Evolutionary conservation across 2,888 invertebrate species (phyloP), one percentile per base, ranked within the genome.

Genomic region (Meiosimyza decipiens): DNA sequence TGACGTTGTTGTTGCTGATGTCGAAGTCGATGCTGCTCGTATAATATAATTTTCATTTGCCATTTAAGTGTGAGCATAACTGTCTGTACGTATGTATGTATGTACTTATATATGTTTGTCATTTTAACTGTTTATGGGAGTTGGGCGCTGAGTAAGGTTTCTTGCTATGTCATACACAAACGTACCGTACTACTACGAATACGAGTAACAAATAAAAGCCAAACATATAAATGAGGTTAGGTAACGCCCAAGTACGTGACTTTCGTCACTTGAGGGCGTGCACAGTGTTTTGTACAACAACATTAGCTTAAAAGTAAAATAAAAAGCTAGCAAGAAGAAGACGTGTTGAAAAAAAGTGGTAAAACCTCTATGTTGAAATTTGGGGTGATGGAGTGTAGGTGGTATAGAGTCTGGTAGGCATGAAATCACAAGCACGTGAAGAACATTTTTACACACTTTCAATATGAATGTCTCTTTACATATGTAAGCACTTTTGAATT

Each of bases 201-300:
- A 16, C 69, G 13, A 62, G 62, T n/a, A 71, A 18, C 55, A 63
- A 67, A 67, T 66, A 67, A 15, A 67, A 67, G 57, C 54, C 51
- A 57, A 73, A 70, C 73, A 62, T 59, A 73, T 66, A 71, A 75
- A 71, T 72, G 71, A 74, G 73, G 73, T 73, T 69, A 77, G 76
- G 83, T 77, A 82, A 83, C 85, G 85, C 85, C 85, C 83, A 77
- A 77, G 81, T 81, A 85, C 85, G 85, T 85, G 85, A 84, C 84
- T 83, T 79, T 82, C 80, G 75, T 76, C 79, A 78, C 79, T 80
- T 78, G 83, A 81, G 81, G 85, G 85, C 83, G 85, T 79, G 74
- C 77, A 77, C 82, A 28, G 52, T 40, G n/a, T 63, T 54, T 54
- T 54, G 52, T 66, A 28, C 52, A 59, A 54, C 12, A 66, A 47